phyloP scores from a whole-genome alignment of 2,113 vertebrate species.

The Puffinus mauretanicus region DNA sequence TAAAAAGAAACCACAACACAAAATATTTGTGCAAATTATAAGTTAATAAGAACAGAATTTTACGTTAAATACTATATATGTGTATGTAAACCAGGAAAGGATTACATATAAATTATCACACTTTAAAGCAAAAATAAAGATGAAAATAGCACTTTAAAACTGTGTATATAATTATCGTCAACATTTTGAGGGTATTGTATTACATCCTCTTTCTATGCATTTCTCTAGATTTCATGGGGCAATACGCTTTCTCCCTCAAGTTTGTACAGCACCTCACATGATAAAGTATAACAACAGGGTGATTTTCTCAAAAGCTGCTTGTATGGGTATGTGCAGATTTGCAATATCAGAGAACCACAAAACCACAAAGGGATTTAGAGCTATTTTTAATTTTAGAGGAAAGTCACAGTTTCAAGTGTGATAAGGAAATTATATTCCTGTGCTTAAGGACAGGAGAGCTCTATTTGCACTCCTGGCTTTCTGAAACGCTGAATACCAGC shows the following conservation, averaged over 20 bases:
- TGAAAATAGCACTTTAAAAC: neutral
- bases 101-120: neutral
- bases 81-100: neutral
- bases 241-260: neutral
- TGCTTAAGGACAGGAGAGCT: slow-evolving; percentile 28
- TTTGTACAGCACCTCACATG: neutral
- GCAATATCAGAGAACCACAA: slow-evolving; percentile 28
- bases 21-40: neutral
- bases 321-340: neutral
- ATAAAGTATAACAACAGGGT: neutral
- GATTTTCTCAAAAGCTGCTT: slow-evolving; percentile 40
- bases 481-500: neutral
- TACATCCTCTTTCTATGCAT: neutral
- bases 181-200: neutral
- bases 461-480: neutral
- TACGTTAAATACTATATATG: neutral
- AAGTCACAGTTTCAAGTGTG: slow-evolving; percentile 24
- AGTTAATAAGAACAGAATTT: neutral
- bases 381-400: slow-evolving; percentile 38
- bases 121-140: neutral
- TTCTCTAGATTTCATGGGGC: neutral
- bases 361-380: slow-evolving; percentile 43
- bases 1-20: neutral
- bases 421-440: slow-evolving; percentile 45
- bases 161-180: neutral